Base-by-base conservation (phyloP, 2,888 invertebrate genomes). In the Pseudolycoriella hygida region DNA sequence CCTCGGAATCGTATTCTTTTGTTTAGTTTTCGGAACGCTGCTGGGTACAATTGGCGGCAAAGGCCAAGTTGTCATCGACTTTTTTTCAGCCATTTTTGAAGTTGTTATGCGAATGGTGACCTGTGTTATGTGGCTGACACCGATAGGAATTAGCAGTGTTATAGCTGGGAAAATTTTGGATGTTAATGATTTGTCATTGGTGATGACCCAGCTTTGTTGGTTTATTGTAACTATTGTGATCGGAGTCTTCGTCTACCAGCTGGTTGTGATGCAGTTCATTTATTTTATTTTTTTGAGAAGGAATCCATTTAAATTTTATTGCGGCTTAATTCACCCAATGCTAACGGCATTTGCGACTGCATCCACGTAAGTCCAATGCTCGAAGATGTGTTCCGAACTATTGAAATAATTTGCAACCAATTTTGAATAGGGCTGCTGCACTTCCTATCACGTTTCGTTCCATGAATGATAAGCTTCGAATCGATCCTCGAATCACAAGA, bases 51-150 rank as follows among this genome's bases (percentile, higher is more conserved):
- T 89, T 44, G 89, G 88, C 1, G 70, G 76, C 44, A 80, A 81
- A 57, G 87, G 85, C 2, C 77, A 80, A 56, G 76, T 83, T 40
- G 82, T 88, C 47, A 74, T 84, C 46, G 83, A 87, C 57, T 89
- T 90, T 66, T 89, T 92, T 67, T 76, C 80, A 52, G 81, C 84
- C 41, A 76, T 89, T 50, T 90, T 90, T 60, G 85, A 88, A 60
- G 87, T 88, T 43, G 81, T 90, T 56, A 87, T 92, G 84, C 79
- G 80, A 60, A 85, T 92, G 77, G 88, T 92, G 42, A 81, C 82
- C 15, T 80, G 82, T 15, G 83, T 89, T 15, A 89, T 92, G 80
- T 89, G 88, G 89, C 71, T 84, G 53, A 87, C 87, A 2, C 88
- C 88, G 1, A 56, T 88, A 14, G 88, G 88, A 19, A 81, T 88